Conservation (phyloP, 2,113 vertebrate genomes). For the Labeo rohita region DNA sequence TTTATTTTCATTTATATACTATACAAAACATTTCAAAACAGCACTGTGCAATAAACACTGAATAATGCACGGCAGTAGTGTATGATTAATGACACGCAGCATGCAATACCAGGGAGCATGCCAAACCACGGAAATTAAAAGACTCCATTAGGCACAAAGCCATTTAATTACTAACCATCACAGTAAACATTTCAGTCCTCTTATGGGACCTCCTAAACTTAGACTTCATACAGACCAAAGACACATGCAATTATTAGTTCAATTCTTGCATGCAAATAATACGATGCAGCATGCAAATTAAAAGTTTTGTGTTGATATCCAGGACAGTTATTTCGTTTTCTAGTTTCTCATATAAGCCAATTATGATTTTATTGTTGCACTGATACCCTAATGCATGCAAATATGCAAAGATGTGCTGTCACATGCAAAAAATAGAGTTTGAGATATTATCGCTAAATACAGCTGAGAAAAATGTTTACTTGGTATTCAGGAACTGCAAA, state of each 20-base stretch:
- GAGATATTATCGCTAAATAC: background rate
- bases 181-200: background rate
- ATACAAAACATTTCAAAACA: background rate
- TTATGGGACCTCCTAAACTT: background rate
- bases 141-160: conserved; percentile 24
- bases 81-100: conserved; percentile 18
- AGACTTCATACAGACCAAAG: background rate
- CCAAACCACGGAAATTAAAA: conserved; percentile 14
- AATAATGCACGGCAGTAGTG: background rate
- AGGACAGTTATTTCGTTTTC: background rate
- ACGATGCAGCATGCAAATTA: background rate
- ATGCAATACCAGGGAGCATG: background rate
- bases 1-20: background rate
- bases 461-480: background rate
- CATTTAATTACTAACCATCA: conserved; percentile 38
- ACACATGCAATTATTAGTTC: background rate
- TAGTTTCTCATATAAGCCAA: background rate
- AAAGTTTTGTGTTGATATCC: background rate
- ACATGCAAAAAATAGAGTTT: background rate
- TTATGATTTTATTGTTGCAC: background rate
- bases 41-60: background rate
- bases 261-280: background rate
- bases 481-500: background rate
- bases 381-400: background rate
- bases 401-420: background rate